A percentile compares a stretch with the other conserved stretches of the same genome.
Evolutionary conservation across 1,140 invertebrate species (phyloP).

Genomic region (Microplitis demolitor): DNA sequence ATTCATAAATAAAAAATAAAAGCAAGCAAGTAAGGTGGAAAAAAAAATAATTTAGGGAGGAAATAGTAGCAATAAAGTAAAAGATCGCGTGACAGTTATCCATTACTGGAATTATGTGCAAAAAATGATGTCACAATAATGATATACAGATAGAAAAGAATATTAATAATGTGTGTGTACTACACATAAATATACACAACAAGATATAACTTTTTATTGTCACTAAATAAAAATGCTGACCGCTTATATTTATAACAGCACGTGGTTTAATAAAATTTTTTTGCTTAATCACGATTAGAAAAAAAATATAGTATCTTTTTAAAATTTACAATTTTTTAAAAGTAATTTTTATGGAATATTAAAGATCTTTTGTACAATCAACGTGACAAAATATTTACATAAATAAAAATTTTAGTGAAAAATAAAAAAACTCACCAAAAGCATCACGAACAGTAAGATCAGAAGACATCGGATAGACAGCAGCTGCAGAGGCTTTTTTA

Average conservation of each 20-base stretch:
- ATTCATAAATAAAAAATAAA: no score
- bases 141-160: background rate
- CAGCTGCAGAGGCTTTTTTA: conserved; percentile 39
- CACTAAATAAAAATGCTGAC: no score
- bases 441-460: conserved; percentile 44
- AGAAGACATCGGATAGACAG: conserved; percentile 41
- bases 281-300: background rate
- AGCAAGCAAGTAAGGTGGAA: no score
- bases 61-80: no score
- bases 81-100: background rate
- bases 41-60: no score
- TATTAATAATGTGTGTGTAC: no score
- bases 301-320: no score
- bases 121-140: background rate
- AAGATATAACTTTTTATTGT: no score
- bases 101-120: background rate
- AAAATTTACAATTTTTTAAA: no score
- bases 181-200: no score
- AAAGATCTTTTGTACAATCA: no score
- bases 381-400: background rate
- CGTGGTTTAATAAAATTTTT: conserved; percentile 2
- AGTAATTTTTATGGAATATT: no score
- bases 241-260: background rate
- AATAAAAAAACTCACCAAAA: conserved; percentile 44
- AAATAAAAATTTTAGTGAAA: background rate